These are phyloP conservation scores for Cavia porcellus DNA, from an alignment of 2,113 vertebrate species.

Conservation along the genomic window DNA sequence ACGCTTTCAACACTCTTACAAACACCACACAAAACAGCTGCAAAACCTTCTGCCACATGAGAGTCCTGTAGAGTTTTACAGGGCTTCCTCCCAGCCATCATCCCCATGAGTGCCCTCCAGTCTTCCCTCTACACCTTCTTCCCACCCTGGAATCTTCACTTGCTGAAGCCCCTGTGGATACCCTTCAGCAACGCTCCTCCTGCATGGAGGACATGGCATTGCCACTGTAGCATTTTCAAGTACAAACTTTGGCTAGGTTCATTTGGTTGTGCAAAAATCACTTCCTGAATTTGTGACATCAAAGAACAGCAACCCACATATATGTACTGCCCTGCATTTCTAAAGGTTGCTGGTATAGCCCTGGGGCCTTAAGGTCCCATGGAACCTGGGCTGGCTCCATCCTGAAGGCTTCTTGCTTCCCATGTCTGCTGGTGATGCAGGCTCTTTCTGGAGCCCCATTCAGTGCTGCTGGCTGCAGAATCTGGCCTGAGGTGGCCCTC, in stretches of 20 bases:
- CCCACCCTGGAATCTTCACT: not conserved
- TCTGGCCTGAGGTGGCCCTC: no score
- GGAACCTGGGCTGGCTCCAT: not conserved
- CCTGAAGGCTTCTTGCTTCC: rapidly evolving
- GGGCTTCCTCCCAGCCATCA: not conserved
- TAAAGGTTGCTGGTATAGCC: not conserved
- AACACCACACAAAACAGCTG: not conserved
- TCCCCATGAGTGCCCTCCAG: not conserved
- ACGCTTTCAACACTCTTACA: not conserved
- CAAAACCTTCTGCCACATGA: not conserved
- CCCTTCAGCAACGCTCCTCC: rapidly evolving
- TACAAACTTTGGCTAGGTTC: not conserved
- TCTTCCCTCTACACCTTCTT: not conserved
- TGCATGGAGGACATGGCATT: not conserved
- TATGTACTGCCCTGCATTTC: not conserved
- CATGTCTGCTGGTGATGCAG: not conserved
- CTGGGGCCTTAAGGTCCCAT: not conserved
- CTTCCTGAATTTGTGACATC: not conserved
- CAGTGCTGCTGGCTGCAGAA: not conserved
- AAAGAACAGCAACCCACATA: not conserved
- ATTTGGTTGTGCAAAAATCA: not conserved
- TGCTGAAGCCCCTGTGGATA: not conserved
- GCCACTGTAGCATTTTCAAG: not conserved
- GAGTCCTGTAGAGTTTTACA: not conserved
- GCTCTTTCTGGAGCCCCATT: no score